Conservation (phyloP, 2,888 invertebrate species). For the Anticlea derivata region DNA sequence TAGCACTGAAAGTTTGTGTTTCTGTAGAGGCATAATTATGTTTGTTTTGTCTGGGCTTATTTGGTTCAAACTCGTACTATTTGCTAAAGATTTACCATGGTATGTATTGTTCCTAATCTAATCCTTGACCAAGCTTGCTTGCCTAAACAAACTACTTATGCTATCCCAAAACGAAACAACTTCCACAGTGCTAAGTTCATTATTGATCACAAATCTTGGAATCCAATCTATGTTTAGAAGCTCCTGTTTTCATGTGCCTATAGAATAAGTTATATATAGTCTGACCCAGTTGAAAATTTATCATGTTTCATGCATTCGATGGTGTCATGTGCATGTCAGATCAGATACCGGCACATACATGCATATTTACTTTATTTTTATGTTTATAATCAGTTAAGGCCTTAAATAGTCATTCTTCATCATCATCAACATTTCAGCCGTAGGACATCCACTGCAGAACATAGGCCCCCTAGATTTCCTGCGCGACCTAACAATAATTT, state of each 20-base stretch:
- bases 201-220: conserved; percentile 7
- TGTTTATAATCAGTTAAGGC: neutral
- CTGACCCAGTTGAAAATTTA: conserved; percentile 13
- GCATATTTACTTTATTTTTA: conserved; percentile 16
- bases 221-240: conserved; percentile 13
- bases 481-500: no score
- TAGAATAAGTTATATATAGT: neutral
- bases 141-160: neutral
- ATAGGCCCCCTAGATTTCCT: no score
- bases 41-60: neutral
- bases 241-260: conserved; percentile 1
- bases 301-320: conserved; percentile 14
- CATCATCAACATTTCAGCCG: no score
- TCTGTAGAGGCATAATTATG: neutral
- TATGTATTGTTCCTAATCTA: no score
- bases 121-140: neutral
- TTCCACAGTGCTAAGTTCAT: conserved; percentile 1
- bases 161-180: neutral
- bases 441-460: no score
- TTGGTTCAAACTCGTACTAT: neutral
- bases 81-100: neutral
- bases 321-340: conserved; percentile 9
- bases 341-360: conserved; percentile 13
- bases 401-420: no score
- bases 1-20: neutral